phyloP scores from a whole-genome alignment of 1,140 invertebrate genomes.

The Scaptodrosophila lebanonensis region DNA sequence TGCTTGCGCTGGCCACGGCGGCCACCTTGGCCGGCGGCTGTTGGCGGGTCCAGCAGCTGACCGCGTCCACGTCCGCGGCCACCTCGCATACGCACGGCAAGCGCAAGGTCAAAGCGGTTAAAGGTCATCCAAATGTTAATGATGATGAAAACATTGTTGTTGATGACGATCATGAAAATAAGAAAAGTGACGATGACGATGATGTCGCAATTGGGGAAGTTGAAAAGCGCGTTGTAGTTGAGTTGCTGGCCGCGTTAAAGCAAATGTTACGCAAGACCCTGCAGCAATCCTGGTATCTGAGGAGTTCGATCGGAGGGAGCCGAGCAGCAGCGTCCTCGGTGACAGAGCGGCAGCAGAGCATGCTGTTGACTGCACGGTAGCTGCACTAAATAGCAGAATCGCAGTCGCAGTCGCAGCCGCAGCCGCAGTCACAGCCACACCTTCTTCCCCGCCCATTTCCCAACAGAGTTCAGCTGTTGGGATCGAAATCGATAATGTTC shows the following conservation, averaged over 20 bases:
- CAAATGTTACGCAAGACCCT: slow-evolving; percentile 11
- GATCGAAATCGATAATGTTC: too few relatives aligned
- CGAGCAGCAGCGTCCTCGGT: slow-evolving; percentile 9
- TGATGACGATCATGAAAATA: neutral
- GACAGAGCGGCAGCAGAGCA: slow-evolving; percentile 14
- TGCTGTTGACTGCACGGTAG: slow-evolving; percentile 55
- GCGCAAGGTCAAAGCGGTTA: slow-evolving; percentile 19
- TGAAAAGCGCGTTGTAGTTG: slow-evolving; percentile 13
- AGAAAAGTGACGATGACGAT: neutral
- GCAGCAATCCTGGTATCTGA: slow-evolving; percentile 15
- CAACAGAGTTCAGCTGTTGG: too few relatives aligned
- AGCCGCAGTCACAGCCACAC: slow-evolving; percentile 14
- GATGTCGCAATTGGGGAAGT: neutral
- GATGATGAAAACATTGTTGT: neutral
- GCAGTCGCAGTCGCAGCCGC: slow-evolving; percentile 7
- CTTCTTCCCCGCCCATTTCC: slow-evolving; percentile 32
- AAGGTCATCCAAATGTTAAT: neutral
- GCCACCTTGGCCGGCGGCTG: slow-evolving; percentile 42
- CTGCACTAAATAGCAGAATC: slow-evolving; percentile 47
- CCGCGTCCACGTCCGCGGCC: slow-evolving; percentile 4
- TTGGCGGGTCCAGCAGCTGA: neutral
- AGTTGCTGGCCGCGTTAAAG: slow-evolving; percentile 7
- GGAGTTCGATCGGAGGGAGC: neutral
- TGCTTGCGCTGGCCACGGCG: slow-evolving; percentile 49
- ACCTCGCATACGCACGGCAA: slow-evolving; percentile 23